These are phyloP conservation scores for Prolemur simus DNA, from an alignment of 2,113 vertebrate genomes.

Conservation along the genomic window DNA sequence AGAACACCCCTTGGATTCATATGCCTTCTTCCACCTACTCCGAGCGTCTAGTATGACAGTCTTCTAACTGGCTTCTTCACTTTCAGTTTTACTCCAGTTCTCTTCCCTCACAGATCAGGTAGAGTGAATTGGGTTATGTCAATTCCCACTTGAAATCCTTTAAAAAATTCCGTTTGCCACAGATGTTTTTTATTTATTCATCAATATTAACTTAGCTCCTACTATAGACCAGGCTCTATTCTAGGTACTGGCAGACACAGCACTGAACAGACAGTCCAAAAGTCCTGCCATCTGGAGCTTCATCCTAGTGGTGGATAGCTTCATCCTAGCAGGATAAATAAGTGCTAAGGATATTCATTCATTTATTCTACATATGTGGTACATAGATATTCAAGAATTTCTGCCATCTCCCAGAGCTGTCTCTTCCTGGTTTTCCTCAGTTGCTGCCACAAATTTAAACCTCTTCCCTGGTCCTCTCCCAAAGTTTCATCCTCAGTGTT, in stretches of 20 bases:
- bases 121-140: neutral
- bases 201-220: neutral
- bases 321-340: neutral
- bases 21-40: neutral
- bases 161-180: neutral
- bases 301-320: neutral
- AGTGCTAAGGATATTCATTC: neutral
- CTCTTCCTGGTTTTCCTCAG: neutral
- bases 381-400: neutral
- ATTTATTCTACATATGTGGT: neutral
- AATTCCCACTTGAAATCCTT: neutral
- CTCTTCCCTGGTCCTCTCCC: neutral
- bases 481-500: neutral
- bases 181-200: neutral
- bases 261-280: neutral
- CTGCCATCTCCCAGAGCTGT: neutral
- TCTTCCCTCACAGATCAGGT: neutral
- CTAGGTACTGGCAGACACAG: neutral
- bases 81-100: neutral
- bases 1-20: neutral
- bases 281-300: neutral
- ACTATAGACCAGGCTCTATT: neutral
- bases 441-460: neutral
- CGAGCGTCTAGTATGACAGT: no score
- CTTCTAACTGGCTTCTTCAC: neutral